Conservation (phyloP, 2,113 vertebrate genomes). For the Lota lota region DNA sequence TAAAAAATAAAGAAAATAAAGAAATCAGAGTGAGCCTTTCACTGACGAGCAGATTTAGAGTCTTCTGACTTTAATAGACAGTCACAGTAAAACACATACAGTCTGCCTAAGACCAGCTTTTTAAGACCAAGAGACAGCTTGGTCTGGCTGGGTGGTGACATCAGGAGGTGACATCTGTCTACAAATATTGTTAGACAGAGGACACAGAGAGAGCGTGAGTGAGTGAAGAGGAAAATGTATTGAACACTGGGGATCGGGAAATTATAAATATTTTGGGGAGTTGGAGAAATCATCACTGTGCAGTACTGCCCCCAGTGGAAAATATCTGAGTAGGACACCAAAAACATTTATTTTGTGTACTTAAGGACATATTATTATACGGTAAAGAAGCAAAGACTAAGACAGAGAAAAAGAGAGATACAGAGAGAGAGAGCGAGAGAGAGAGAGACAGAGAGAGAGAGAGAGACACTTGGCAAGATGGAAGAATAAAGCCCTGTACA, state of each 20-base stretch:
- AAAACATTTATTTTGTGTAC: background rate
- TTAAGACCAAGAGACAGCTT: slow-evolving; percentile 63
- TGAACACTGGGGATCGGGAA: slow-evolving; percentile 12
- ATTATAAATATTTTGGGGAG: slow-evolving; percentile 33
- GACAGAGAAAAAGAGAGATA: background rate
- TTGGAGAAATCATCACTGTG: slow-evolving; percentile 45
- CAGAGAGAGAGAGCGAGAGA: slow-evolving; percentile 1
- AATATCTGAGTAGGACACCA: background rate
- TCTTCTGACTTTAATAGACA: slow-evolving; percentile 63
- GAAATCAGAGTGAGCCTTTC: slow-evolving; percentile 52
- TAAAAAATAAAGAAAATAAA: slow-evolving; percentile 45
- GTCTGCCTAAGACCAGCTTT: slow-evolving; percentile 56
- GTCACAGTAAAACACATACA: slow-evolving; percentile 58
- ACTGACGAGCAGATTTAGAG: slow-evolving; percentile 63
- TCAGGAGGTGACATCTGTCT: slow-evolving; percentile 50
- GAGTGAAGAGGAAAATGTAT: slow-evolving; percentile 42
- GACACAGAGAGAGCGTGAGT: slow-evolving; percentile 25
- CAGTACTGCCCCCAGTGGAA: slow-evolving; percentile 60
- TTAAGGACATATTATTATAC: background rate
- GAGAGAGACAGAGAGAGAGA: no score
- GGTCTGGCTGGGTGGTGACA: slow-evolving; percentile 52
- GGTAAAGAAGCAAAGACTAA: background rate
- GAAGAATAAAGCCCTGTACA: slow-evolving; percentile 11
- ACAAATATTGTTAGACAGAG: background rate
- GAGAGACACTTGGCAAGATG: no score